These are phyloP conservation scores for Pollenia angustigena DNA, from an alignment of 2,888 invertebrate genomes.

Conservation along the genomic window DNA sequence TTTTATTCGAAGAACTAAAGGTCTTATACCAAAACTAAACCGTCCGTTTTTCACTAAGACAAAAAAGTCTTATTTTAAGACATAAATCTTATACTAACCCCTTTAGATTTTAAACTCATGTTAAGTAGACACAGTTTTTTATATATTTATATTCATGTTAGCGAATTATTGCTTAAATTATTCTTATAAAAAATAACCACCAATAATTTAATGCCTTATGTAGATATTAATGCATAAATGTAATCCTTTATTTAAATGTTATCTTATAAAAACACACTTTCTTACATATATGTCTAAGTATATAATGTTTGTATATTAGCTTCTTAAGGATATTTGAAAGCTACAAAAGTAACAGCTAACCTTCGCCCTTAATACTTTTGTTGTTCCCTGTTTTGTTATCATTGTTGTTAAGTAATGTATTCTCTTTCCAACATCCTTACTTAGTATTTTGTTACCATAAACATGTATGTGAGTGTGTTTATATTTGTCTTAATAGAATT, in stretches of 20 bases:
- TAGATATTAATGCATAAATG: not conserved
- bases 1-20: too few species aligned
- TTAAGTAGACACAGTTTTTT: too few species aligned
- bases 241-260: not conserved
- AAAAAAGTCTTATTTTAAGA: too few species aligned
- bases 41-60: too few species aligned
- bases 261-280: not conserved
- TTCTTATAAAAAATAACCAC: too few species aligned
- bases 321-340: constrained; percentile 31
- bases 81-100: too few species aligned
- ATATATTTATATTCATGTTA: too few species aligned
- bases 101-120: too few species aligned
- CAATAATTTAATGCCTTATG: not conserved
- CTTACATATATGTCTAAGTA: not conserved
- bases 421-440: constrained; percentile 12
- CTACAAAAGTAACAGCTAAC: constrained; percentile 35
- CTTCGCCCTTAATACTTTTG: constrained; percentile 9
- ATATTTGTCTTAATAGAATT: not conserved
- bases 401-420: constrained; percentile 1
- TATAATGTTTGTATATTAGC: not conserved
- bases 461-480: not conserved
- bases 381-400: not conserved
- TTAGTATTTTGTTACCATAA: constrained; percentile 31
- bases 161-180: too few species aligned
- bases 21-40: too few species aligned